Conservation (phyloP, 1,140 invertebrate genomes). For the Bilobella aurantiaca region DNA sequence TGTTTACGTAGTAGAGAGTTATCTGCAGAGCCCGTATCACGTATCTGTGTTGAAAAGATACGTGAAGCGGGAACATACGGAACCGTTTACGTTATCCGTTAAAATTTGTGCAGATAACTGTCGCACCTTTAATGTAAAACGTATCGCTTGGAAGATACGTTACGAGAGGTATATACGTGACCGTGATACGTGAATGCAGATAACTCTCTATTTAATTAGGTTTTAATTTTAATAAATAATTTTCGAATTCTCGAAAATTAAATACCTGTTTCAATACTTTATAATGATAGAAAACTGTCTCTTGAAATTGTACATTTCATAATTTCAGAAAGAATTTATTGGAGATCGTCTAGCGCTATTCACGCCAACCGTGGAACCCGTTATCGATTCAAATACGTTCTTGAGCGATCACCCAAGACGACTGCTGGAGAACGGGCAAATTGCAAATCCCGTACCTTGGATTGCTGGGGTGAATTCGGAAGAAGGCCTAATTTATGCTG, state of each 20-base stretch:
- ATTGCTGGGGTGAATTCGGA: constrained; percentile 19
- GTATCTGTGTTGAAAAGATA: too few species aligned
- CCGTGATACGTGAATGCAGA: too few species aligned
- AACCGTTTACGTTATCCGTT: too few species aligned
- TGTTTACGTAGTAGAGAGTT: too few species aligned
- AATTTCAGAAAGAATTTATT: constrained; percentile 9
- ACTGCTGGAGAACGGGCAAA: constrained; percentile 9
- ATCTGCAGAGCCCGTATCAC: too few species aligned
- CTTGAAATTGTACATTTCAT: background rate
- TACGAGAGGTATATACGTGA: too few species aligned
- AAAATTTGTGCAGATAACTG: too few species aligned
- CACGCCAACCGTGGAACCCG: constrained; percentile 17
- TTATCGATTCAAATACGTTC: constrained; percentile 19
- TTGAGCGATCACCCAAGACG: constrained; percentile 13
- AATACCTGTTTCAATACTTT: background rate
- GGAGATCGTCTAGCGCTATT: constrained; percentile 13
- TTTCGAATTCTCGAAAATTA: background rate
- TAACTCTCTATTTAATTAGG: too few species aligned
- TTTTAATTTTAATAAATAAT: background rate
- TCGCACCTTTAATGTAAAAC: too few species aligned
- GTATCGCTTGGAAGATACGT: too few species aligned
- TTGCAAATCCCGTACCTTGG: constrained; percentile 20
- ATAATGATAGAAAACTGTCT: background rate
- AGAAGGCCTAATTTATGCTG: constrained; percentile 23
- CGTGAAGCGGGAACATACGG: too few species aligned